phyloP scores from a whole-genome alignment of 2,113 vertebrate genomes.

The Spizaetus ornatus region DNA sequence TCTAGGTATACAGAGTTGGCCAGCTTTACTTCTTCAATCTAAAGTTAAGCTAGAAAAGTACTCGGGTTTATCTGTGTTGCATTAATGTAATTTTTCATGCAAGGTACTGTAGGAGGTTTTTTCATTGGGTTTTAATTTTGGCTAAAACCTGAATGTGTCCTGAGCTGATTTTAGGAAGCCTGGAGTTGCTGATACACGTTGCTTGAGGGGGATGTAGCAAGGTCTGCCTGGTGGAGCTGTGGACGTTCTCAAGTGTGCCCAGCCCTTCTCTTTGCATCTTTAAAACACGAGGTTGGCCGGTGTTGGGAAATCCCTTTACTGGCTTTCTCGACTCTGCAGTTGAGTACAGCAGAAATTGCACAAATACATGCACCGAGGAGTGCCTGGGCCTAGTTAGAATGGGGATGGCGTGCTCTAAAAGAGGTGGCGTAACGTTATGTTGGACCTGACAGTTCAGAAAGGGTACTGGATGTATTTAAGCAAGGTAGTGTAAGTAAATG shows the following conservation, averaged over 20 bases:
- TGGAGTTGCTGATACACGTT: background rate
- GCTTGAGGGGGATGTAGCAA: background rate
- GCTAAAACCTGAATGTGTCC: background rate
- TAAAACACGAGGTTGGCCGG: background rate
- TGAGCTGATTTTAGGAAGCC: background rate
- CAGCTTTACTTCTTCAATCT: background rate
- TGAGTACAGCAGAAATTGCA: background rate
- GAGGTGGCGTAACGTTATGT: background rate
- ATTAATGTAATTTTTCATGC: background rate
- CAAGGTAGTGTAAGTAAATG: background rate
- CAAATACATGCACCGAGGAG: rapidly evolving
- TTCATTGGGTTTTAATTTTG: background rate
- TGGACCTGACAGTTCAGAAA: background rate
- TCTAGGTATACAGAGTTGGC: background rate
- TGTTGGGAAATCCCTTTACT: background rate
- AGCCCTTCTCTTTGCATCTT: background rate
- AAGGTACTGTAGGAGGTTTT: background rate
- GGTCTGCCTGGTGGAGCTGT: background rate
- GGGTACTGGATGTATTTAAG: background rate
- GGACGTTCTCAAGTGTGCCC: background rate
- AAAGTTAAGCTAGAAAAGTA: background rate
- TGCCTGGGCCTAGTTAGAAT: background rate
- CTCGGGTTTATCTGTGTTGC: background rate
- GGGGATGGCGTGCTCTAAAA: background rate
- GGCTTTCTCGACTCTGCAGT: rapidly evolving